Conservation (phyloP, 2,797 vertebrate species). For the Phoeniculus purpureus region DNA sequence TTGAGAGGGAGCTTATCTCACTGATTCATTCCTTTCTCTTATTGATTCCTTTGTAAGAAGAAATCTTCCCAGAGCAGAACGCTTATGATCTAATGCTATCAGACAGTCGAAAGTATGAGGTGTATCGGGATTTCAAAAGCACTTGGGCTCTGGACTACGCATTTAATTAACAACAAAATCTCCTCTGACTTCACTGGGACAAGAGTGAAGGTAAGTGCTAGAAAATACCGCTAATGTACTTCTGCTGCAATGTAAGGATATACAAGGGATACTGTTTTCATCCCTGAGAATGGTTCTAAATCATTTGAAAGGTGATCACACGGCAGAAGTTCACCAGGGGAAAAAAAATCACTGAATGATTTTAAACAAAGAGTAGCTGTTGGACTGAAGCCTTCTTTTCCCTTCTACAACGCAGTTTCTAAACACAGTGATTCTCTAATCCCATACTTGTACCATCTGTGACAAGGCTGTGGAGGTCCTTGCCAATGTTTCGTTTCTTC, state of each 20-base stretch:
- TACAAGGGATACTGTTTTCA: background rate
- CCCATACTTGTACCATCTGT: background rate
- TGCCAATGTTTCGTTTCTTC: background rate
- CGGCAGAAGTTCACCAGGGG: background rate
- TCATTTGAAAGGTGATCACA: constrained; percentile 18
- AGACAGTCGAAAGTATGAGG: background rate
- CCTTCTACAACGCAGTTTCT: background rate
- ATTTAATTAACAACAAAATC: background rate
- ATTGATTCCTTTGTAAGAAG: constrained; percentile 31
- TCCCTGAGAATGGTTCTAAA: background rate
- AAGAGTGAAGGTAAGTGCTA: background rate
- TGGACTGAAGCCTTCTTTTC: background rate
- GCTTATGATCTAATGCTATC: constrained; percentile 4
- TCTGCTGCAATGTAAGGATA: background rate
- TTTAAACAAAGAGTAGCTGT: constrained; percentile 23
- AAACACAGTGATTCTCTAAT: background rate
- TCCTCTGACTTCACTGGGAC: background rate
- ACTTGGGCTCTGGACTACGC: background rate
- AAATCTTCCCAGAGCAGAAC: constrained; percentile 1
- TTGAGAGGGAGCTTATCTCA: background rate
- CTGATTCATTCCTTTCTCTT: constrained; percentile 23
- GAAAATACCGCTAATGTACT: constrained; percentile 14
- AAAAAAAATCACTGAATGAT: background rate
- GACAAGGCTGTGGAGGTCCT: background rate
- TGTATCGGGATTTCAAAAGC: constrained; percentile 13